Evolutionary conservation across 1,140 invertebrate genomes (phyloP).

Genomic region (Musca vetustissima): DNA sequence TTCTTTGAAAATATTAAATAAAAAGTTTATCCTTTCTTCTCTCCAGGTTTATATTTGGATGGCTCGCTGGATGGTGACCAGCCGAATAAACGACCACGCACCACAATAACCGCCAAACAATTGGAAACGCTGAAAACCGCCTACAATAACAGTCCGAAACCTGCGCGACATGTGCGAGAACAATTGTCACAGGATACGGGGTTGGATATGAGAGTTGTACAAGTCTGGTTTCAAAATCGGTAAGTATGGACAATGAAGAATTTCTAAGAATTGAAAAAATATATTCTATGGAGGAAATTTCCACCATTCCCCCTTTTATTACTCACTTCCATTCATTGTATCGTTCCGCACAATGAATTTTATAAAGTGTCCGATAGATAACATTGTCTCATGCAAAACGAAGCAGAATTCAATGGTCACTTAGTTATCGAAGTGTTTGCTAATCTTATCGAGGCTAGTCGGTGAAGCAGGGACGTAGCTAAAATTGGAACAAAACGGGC

Average conservation of each 20-base stretch:
- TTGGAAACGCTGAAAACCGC: constrained; percentile 96
- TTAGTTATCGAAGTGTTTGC: too few relatives aligned
- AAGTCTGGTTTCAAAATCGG: constrained; percentile 98
- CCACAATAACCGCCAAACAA: constrained; percentile 98
- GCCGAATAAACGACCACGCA: constrained; percentile 94
- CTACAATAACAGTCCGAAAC: constrained; percentile 98
- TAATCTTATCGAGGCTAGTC: too few relatives aligned
- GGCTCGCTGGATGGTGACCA: constrained; percentile 84
- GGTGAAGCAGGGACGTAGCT: too few relatives aligned
- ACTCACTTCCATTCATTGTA: too few relatives aligned
- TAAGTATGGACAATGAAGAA: too few relatives aligned
- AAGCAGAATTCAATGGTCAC: too few relatives aligned
- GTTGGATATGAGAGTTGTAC: constrained; percentile 97
- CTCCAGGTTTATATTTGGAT: constrained; percentile 57
- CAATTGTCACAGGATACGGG: constrained; percentile 97
- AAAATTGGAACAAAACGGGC: too few relatives aligned
- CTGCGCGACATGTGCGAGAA: constrained; percentile 94
- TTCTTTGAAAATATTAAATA: neutral
- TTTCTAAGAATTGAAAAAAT: neutral
- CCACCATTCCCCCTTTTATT: too few relatives aligned
- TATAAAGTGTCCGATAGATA: too few relatives aligned
- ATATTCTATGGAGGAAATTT: too few relatives aligned
- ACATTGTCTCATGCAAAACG: too few relatives aligned
- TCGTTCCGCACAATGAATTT: too few relatives aligned
- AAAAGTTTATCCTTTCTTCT: neutral